Percentiles rank a stretch among this genome's conserved stretches.
These are phyloP conservation scores for Neodiprion lecontei DNA, from an alignment of 1,140 invertebrate genomes.

Conservation along the genomic window DNA sequence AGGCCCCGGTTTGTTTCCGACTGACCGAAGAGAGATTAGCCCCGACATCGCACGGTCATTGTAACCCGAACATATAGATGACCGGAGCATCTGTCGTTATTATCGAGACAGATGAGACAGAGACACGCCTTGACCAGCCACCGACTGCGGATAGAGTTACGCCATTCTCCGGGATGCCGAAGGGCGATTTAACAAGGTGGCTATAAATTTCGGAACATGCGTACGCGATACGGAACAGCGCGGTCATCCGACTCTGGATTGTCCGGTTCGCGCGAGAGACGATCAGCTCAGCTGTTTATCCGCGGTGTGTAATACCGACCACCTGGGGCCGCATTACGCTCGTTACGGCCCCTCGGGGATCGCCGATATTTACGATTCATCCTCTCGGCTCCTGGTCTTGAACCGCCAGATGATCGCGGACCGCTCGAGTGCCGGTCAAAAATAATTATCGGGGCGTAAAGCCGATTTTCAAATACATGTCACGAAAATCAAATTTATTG, in stretches of 20 bases:
- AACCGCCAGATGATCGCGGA: too few relatives aligned
- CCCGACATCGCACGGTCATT: too few relatives aligned
- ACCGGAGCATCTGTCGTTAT: background rate
- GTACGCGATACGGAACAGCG: background rate
- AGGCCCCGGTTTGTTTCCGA: too few relatives aligned
- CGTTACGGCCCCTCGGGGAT: background rate
- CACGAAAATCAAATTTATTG: too few relatives aligned
- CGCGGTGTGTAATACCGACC: background rate
- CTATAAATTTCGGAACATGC: conserved; percentile 1
- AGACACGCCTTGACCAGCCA: background rate
- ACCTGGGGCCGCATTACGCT: background rate
- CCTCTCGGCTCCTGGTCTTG: too few relatives aligned
- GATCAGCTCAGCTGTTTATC: too few relatives aligned
- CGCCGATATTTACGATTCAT: too few relatives aligned
- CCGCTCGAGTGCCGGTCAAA: background rate
- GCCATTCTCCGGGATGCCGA: background rate
- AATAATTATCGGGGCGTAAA: too few relatives aligned
- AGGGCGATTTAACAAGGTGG: conserved; percentile 6
- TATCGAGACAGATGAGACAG: conserved; percentile 7
- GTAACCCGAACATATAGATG: background rate
- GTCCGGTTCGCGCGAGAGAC: background rate
- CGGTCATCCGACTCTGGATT: conserved; percentile 1
- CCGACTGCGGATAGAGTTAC: background rate
- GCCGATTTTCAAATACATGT: too few relatives aligned
- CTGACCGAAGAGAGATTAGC: too few relatives aligned